Percentiles rank a stretch among this genome's conserved stretches.
Evolutionary conservation across 2,113 vertebrate species (phyloP).

Genomic region (Pseudopipra pipra): DNA sequence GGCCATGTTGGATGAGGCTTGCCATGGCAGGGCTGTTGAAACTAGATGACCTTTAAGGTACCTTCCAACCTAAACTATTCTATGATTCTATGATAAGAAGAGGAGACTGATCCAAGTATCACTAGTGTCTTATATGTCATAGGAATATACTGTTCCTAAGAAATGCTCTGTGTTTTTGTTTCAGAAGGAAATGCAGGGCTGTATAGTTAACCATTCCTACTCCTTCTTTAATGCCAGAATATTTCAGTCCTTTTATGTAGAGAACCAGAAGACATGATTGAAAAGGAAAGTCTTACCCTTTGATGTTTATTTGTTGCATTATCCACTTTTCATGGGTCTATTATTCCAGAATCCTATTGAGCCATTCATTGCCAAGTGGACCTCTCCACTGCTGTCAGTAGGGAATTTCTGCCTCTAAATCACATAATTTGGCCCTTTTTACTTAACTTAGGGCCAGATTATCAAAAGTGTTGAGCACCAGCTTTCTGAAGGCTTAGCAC

Average conservation of each 20-base stretch:
- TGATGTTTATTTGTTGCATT: constrained; percentile 53
- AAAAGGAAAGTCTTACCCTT: constrained; percentile 2
- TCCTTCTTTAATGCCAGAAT: neutral
- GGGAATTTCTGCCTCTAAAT: constrained; percentile 38
- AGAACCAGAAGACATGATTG: neutral
- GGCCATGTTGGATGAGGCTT: neutral
- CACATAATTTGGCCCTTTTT: constrained; percentile 27
- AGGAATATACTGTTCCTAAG: neutral
- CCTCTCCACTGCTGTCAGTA: constrained; percentile 25
- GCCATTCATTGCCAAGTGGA: neutral
- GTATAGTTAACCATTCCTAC: neutral
- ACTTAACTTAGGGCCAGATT: constrained; percentile 19
- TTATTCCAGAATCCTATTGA: constrained; percentile 34
- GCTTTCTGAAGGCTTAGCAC: constrained; percentile 30
- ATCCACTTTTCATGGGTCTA: constrained; percentile 25
- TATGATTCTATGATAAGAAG: neutral
- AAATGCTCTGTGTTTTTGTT: neutral
- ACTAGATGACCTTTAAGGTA: neutral
- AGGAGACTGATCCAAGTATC: neutral
- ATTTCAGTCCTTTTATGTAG: neutral
- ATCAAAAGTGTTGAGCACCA: neutral
- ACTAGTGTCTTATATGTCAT: neutral
- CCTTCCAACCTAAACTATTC: neutral
- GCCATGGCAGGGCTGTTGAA: neutral
- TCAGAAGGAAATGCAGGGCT: neutral